Evolutionary conservation across 2,888 invertebrate genomes (phyloP), one percentile per base, ranked within the genome.

Genomic region (Myathropa florea): DNA sequence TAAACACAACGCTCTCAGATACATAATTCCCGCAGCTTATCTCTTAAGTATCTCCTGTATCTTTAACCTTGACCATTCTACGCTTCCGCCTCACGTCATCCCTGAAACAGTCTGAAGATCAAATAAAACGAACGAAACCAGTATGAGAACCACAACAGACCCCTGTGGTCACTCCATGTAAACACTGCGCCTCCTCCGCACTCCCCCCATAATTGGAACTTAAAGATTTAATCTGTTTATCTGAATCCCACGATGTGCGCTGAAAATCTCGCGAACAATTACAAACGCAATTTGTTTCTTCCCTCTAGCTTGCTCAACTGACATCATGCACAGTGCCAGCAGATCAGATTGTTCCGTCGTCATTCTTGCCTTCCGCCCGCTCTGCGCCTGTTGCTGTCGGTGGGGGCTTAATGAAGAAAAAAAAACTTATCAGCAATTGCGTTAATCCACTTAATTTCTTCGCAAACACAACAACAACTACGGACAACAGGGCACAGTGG

Each of bases 401-500:
- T 7, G 14, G 18, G 39, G 71, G 78, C 26, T 53, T 57, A 72
- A 70, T 30, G 12, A 82, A 72, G 0, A 67, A 83, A 39, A 67
- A 83, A 39, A 57, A 68, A 72, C 67, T 57, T 68, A 72, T 68
- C 61, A 59, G 61, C 70, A 82, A 85, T 84, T 82, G 73, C 79
- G 68, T 83, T 86, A 83, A 83, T 86, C 86, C 71, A 83, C 79
- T 79, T 86, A 86, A 86, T 86, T 86, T 75, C 60, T 53, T 75
- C 72, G 57, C 30, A 68, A 59, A 77, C 55, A 70, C 59, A 79
- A 67, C 78, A 68, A 53, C 39, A 46, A 9, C 12, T 28, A 1
- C 23, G 10, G 21, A 36, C 14, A 4, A 63, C 28, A 24, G 28
- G 28, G 10, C 28, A 64, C 57, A 59, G 60, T 72, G 24, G 55